phyloP scores from a whole-genome alignment of 2,113 vertebrate species.

The Zapus hudsonius region DNA sequence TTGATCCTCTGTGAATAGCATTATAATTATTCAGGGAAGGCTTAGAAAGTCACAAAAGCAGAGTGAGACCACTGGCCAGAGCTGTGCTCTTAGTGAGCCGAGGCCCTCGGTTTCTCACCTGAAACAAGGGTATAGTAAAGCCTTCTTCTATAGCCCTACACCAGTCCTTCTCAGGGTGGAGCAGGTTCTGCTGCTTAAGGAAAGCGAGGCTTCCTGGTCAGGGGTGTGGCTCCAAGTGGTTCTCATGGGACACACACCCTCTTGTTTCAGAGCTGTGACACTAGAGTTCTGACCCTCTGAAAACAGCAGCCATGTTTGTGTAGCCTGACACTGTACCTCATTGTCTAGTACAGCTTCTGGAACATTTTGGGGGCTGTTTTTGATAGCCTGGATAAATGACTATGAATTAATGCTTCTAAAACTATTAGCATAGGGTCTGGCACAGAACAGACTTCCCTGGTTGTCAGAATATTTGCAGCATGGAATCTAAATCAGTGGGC shows the following conservation, averaged over 20 bases:
- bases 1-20: neutral
- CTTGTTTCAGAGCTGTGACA: neutral
- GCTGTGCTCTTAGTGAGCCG: neutral
- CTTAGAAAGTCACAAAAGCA: neutral
- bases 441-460: neutral
- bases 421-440: neutral
- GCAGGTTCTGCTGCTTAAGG: neutral
- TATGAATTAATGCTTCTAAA: neutral
- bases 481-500: neutral
- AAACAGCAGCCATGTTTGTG: accelerated
- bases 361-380: neutral
- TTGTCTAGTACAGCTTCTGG: neutral
- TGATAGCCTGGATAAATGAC: neutral
- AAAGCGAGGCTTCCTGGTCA: neutral
- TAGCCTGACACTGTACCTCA: neutral
- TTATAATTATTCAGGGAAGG: neutral
- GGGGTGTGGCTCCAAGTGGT: neutral
- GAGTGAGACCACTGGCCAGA: neutral
- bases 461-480: neutral
- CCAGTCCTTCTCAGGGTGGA: neutral
- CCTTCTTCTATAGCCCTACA: neutral
- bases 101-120: neutral
- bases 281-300: neutral
- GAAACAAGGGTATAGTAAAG: neutral
- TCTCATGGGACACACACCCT: neutral